These are phyloP conservation scores for Silurus asotus DNA, from an alignment of 2,113 vertebrate species.

Conservation along the genomic window DNA sequence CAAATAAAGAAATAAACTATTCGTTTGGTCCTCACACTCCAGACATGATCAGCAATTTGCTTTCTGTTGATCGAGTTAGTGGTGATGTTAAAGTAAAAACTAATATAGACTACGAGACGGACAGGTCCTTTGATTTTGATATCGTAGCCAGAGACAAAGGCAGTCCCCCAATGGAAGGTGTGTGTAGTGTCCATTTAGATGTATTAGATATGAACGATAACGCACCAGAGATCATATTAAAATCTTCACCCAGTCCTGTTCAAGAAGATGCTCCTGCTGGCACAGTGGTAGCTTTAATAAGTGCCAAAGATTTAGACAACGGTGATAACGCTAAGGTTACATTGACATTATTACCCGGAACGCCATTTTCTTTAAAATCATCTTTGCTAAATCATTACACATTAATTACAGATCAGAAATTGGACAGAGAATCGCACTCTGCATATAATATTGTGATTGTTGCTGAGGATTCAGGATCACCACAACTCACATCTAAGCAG, in stretches of 20 bases:
- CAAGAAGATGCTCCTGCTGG: constrained; percentile 61
- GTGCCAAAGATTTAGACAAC: constrained; percentile 61
- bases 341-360: constrained; percentile 27
- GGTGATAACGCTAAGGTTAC: constrained; percentile 62
- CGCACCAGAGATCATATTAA: constrained; percentile 70
- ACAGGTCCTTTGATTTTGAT: constrained; percentile 65
- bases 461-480: constrained; percentile 77
- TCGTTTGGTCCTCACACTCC: constrained; percentile 66
- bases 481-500: constrained; percentile 69
- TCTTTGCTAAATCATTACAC: constrained; percentile 66
- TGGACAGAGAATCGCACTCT: constrained; percentile 58
- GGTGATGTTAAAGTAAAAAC: constrained; percentile 65
- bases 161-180: constrained; percentile 61
- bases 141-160: constrained; percentile 71
- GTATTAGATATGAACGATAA: constrained; percentile 75
- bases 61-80: constrained; percentile 59
- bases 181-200: constrained; percentile 64
- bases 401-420: constrained; percentile 50
- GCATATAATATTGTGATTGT: constrained; percentile 63
- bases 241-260: constrained; percentile 69
- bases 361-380: constrained; percentile 59
- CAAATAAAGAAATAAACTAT: constrained; percentile 70
- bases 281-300: constrained; percentile 68
- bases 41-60: constrained; percentile 57
- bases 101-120: constrained; percentile 67